phyloP scores from a whole-genome alignment of 1,140 invertebrate genomes.

The Magallana angulata region DNA sequence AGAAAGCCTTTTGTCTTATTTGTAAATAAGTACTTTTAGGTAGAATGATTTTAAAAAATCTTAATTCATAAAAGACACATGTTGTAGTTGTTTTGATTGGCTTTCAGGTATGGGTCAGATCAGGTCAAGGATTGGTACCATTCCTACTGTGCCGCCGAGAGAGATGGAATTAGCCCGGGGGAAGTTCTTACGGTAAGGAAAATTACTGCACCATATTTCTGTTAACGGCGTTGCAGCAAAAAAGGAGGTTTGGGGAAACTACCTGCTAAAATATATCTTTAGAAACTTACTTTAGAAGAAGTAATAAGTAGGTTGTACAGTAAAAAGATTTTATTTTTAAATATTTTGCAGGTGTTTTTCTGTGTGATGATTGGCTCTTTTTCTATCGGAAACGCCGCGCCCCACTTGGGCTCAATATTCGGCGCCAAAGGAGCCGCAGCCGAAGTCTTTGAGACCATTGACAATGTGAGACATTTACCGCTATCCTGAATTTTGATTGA shows the following conservation, averaged over 20 bases:
- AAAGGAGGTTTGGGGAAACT: no score
- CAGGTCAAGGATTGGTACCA: conserved; percentile 66
- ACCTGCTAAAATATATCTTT: neutral
- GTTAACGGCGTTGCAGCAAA: neutral
- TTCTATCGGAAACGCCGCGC: conserved; percentile 90
- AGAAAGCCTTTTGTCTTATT: no score
- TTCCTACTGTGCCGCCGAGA: conserved; percentile 33
- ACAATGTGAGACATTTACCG: conserved; percentile 75
- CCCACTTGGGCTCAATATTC: conserved; percentile 88
- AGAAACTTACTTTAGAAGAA: neutral
- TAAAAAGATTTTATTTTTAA: neutral
- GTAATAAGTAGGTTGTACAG: neutral
- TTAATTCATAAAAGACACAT: no score
- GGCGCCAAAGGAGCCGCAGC: conserved; percentile 88
- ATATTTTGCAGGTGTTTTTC: conserved; percentile 74
- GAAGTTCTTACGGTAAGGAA: conserved; percentile 65
- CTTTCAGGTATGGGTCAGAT: conserved; percentile 68
- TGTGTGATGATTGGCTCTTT: conserved; percentile 90
- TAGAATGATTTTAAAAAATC: no score
- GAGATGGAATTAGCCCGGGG: conserved; percentile 64
- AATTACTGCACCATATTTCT: neutral
- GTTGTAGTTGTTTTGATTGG: neutral
- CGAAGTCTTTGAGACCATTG: conserved; percentile 88
- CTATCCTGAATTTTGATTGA: no score
- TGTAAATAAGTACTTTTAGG: no score